Conservation (phyloP, 2,888 invertebrate species). For the Dioctria rufipes region DNA sequence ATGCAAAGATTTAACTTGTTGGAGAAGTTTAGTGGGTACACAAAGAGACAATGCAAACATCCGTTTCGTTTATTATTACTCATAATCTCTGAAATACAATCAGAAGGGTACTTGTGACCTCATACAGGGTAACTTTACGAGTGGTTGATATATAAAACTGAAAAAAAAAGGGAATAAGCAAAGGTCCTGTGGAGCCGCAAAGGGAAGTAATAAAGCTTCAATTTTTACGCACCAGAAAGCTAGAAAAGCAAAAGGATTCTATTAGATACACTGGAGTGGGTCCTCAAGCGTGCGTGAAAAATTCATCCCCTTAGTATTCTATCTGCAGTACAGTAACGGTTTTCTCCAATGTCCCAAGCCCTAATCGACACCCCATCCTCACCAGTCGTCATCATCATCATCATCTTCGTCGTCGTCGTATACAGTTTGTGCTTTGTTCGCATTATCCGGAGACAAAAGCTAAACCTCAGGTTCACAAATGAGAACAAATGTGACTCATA, state of each 20-base stretch:
- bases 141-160: constrained; percentile 24
- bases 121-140: neutral
- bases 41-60: constrained; percentile 34
- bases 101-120: constrained; percentile 46
- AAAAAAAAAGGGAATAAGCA: constrained; percentile 25
- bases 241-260: constrained; percentile 52
- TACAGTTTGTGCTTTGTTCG: constrained; percentile 38
- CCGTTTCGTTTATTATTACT: constrained; percentile 43
- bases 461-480: neutral
- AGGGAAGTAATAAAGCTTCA: constrained; percentile 50
- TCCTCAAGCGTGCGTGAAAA: constrained; percentile 52
- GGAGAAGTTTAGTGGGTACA: neutral
- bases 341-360: neutral
- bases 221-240: constrained; percentile 53
- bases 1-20: too few species aligned
- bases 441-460: constrained; percentile 35
- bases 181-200: constrained; percentile 20
- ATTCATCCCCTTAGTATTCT: constrained; percentile 1
- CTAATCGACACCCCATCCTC: constrained; percentile 47
- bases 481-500: constrained; percentile 42
- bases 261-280: constrained; percentile 48
- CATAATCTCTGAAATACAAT: constrained; percentile 44
- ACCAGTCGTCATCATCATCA: neutral
- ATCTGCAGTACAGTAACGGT: neutral
- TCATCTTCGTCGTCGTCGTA: constrained; percentile 39